phyloP scores from a whole-genome alignment of 2,888 invertebrate species.

The Parnassius glacialis region DNA sequence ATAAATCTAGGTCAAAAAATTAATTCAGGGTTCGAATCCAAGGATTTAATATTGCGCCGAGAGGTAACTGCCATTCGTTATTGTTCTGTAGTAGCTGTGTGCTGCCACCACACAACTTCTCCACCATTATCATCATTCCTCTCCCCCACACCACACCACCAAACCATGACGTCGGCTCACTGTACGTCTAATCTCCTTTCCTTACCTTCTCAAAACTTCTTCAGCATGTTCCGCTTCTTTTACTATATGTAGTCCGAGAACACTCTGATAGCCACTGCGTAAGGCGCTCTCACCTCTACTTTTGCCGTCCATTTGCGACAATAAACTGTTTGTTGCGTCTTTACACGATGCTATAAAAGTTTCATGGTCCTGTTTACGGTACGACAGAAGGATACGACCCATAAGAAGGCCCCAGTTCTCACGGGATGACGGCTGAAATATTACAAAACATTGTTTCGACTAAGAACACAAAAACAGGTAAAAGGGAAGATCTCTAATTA shows the following conservation, averaged over 20 bases:
- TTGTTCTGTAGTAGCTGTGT: too few species aligned
- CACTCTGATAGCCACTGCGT: conserved; percentile 68
- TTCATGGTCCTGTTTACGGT: conserved; percentile 64
- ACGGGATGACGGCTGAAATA: conserved; percentile 59
- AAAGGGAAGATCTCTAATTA: too few species aligned
- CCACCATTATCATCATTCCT: too few species aligned
- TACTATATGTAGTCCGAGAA: conserved; percentile 68
- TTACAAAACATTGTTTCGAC: too few species aligned
- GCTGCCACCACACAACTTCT: too few species aligned
- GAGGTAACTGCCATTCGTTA: too few species aligned
- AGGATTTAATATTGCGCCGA: too few species aligned
- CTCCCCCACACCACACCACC: too few species aligned
- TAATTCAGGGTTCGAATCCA: too few species aligned
- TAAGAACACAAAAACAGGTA: too few species aligned
- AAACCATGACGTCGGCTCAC: too few species aligned
- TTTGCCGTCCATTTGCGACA: conserved; percentile 64
- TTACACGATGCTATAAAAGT: conserved; percentile 62
- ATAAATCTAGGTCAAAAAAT: too few species aligned
- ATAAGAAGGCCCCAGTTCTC: conserved; percentile 89
- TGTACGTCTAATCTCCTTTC: not conserved
- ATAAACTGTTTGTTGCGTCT: conserved; percentile 54
- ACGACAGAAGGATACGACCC: conserved; percentile 85
- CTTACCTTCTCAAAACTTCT: conserved; percentile 58
- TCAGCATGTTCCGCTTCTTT: conserved; percentile 64
- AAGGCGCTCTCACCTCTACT: conserved; percentile 66